Evolutionary conservation across 2,113 vertebrate species (phyloP).

Genomic region (Brachirus orientalis): DNA sequence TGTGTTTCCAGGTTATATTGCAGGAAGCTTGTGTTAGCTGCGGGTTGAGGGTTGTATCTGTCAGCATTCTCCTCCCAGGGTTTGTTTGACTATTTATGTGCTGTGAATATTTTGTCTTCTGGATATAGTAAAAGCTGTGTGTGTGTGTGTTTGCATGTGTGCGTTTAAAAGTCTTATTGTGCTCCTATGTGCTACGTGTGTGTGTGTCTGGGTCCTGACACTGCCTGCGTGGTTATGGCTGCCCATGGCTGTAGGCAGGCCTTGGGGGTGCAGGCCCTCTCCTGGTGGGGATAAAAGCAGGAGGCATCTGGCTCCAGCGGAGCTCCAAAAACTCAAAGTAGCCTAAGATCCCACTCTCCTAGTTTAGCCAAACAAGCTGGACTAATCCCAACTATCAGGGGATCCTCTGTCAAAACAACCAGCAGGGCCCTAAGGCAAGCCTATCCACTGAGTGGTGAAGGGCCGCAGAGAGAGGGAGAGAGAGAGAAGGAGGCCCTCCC

Average conservation of each 20-base stretch:
- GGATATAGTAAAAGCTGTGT: conserved; percentile 46
- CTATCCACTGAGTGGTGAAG: conserved; percentile 92
- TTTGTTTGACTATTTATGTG: conserved; percentile 66
- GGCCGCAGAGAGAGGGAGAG: conserved; percentile 85
- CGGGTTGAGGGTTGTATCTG: conserved; percentile 38
- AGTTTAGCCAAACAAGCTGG: conserved; percentile 99
- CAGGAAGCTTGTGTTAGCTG: conserved; percentile 41
- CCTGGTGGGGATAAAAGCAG: conserved; percentile 94
- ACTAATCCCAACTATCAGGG: conserved; percentile 99
- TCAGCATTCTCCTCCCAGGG: conserved; percentile 27
- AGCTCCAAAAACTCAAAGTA: conserved; percentile 94
- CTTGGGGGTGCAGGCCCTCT: conserved; percentile 88
- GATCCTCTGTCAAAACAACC: conserved; percentile 99
- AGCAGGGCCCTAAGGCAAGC: conserved; percentile 99
- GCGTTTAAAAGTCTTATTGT: conserved; percentile 22
- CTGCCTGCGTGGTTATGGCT: conserved; percentile 71
- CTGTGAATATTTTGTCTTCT: conserved; percentile 71
- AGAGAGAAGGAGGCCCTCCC: conserved; percentile 74
- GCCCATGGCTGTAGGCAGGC: conserved; percentile 89
- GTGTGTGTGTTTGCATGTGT: conserved; percentile 17
- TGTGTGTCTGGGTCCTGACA: conserved; percentile 69
- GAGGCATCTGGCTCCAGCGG: conserved; percentile 95
- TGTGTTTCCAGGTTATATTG: conserved; percentile 36
- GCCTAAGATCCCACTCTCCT: conserved; percentile 88
- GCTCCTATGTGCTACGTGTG: conserved; percentile 13